Evolutionary conservation across 2,113 vertebrate species (phyloP).

Genomic region (Deroptyus accipitrinus): DNA sequence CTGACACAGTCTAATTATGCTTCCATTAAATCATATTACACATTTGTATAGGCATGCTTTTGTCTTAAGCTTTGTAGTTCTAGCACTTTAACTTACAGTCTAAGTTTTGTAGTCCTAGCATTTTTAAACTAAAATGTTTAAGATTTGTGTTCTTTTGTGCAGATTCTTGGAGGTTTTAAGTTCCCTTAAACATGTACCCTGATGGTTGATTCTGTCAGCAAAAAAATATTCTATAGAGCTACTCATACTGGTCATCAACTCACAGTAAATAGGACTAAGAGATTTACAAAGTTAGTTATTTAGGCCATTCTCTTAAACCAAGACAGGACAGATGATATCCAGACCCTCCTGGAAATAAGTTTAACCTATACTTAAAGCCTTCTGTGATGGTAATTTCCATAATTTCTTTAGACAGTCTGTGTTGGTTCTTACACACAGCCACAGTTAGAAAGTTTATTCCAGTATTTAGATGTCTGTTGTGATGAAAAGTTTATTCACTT

Average conservation of each 20-base stretch:
- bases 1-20: neutral
- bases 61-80: neutral
- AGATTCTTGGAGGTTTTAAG: neutral
- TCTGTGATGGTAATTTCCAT: neutral
- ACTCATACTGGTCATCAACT: neutral
- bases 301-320: neutral
- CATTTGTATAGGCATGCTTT: neutral
- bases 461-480: neutral
- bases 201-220: neutral
- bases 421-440: neutral
- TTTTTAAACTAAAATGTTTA: neutral
- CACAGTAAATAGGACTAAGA: neutral
- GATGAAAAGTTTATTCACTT: neutral
- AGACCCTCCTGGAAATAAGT: neutral
- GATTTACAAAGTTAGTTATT: neutral
- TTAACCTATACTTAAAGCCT: neutral
- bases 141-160: neutral
- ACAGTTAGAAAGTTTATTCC: neutral
- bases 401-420: neutral
- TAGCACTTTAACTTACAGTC: neutral
- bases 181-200: neutral
- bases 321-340: neutral
- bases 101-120: neutral
- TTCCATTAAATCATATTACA: neutral
- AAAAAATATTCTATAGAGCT: neutral